A percentile compares a stretch with the other conserved stretches of the same genome.
These are phyloP conservation scores for Penelope pileata DNA, from an alignment of 2,113 vertebrate species.

Conservation along the genomic window DNA sequence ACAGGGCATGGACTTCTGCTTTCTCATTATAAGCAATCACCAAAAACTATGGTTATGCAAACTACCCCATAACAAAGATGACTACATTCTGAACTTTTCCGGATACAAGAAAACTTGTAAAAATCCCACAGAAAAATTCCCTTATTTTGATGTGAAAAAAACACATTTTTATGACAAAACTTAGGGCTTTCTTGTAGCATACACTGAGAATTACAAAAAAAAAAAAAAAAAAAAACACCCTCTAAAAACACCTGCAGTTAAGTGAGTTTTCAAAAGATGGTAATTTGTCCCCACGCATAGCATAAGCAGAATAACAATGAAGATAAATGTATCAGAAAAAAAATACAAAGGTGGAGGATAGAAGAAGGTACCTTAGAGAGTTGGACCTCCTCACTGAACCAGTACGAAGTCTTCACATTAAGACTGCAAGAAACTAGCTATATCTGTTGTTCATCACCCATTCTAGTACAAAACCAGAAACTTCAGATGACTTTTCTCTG, in stretches of 20 bases:
- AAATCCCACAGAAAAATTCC: neutral
- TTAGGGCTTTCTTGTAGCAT: neutral
- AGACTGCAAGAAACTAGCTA: neutral
- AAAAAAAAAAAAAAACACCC: no score
- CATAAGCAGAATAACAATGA: neutral
- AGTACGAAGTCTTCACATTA: neutral
- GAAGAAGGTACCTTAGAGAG: neutral
- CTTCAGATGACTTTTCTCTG: neutral
- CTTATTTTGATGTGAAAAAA: neutral
- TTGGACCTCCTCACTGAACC: neutral
- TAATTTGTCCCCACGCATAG: neutral
- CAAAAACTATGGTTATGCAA: neutral
- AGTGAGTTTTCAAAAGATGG: neutral
- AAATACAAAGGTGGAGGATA: neutral
- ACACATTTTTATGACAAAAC: neutral
- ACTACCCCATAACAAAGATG: neutral
- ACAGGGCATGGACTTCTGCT: neutral
- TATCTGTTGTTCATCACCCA: neutral
- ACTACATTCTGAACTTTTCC: neutral
- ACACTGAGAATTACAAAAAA: neutral
- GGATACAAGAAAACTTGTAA: neutral
- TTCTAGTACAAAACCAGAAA: neutral
- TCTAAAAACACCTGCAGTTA: neutral
- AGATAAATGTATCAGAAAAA: neutral
- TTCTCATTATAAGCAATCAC: neutral